phyloP scores from a whole-genome alignment of 2,113 vertebrate genomes.

The Harpagus bidentatus region DNA sequence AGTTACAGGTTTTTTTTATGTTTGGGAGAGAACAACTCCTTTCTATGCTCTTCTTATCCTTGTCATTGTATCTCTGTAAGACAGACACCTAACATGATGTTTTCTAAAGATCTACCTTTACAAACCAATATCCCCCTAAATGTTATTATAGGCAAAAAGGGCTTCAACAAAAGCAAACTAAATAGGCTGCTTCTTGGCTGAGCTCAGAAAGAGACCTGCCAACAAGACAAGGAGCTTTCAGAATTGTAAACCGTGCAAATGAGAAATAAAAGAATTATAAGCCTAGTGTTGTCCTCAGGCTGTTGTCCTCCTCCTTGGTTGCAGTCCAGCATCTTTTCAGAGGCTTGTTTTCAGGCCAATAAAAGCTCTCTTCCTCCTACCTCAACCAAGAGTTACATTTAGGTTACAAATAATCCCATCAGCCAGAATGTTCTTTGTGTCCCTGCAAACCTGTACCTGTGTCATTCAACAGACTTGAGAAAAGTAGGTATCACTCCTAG shows the following conservation, averaged over 20 bases:
- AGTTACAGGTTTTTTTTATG: neutral
- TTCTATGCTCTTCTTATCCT: neutral
- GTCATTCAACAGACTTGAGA: neutral
- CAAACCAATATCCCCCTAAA: neutral
- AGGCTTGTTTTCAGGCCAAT: neutral
- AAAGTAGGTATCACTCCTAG: neutral
- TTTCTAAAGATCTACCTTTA: neutral
- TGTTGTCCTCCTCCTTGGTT: neutral
- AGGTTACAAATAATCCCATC: neutral
- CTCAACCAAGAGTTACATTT: neutral
- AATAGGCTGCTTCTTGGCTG: neutral
- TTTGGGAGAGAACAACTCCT: neutral
- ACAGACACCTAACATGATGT: neutral
- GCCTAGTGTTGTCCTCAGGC: neutral
- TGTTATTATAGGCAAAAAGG: neutral
- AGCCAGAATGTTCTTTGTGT: neutral
- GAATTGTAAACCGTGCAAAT: neutral
- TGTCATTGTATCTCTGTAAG: neutral
- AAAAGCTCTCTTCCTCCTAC: neutral
- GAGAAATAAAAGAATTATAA: conserved; percentile 3
- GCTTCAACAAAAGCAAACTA: neutral
- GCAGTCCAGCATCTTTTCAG: neutral
- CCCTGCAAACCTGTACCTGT: neutral
- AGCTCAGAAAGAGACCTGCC: neutral
- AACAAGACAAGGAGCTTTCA: neutral